These are phyloP conservation scores for Ptychodera flava DNA, from an alignment of 35 echinoderm and acorn worm genomes.

Conservation along the genomic window DNA sequence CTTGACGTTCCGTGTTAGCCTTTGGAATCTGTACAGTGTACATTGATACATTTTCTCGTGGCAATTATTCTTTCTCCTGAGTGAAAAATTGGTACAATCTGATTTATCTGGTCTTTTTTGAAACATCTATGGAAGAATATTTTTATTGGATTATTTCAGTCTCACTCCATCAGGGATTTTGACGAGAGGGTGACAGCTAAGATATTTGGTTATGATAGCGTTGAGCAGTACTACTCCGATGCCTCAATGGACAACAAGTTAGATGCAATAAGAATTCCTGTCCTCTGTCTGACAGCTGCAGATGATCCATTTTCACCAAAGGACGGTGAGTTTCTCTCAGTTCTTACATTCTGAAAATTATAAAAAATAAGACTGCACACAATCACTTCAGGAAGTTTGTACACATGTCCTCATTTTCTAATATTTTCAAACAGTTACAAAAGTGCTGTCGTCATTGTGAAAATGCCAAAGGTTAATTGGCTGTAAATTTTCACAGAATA, in stretches of 20 bases:
- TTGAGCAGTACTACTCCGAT: constrained; percentile 73
- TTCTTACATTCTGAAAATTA: background rate
- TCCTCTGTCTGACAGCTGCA: constrained; percentile 72
- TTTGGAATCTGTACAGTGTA: too few species aligned
- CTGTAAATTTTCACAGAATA: too few species aligned
- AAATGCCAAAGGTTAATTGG: background rate
- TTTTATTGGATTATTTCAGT: too few species aligned
- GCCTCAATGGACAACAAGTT: constrained; percentile 58
- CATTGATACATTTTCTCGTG: too few species aligned
- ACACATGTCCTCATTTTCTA: background rate
- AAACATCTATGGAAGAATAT: too few species aligned
- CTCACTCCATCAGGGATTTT: constrained; percentile 74
- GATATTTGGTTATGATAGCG: constrained; percentile 83
- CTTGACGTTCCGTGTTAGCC: too few species aligned
- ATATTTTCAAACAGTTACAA: background rate
- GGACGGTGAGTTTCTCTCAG: constrained; percentile 28
- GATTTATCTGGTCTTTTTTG: too few species aligned
- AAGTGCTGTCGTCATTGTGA: background rate
- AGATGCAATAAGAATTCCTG: constrained; percentile 63
- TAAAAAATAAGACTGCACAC: background rate
- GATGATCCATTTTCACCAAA: constrained; percentile 88
- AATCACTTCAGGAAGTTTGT: background rate
- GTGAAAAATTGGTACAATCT: too few species aligned
- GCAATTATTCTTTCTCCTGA: too few species aligned
- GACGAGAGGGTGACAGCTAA: constrained; percentile 73